phyloP scores from a whole-genome alignment of 2,113 vertebrate genomes.

The Ammodytes marinus region DNA sequence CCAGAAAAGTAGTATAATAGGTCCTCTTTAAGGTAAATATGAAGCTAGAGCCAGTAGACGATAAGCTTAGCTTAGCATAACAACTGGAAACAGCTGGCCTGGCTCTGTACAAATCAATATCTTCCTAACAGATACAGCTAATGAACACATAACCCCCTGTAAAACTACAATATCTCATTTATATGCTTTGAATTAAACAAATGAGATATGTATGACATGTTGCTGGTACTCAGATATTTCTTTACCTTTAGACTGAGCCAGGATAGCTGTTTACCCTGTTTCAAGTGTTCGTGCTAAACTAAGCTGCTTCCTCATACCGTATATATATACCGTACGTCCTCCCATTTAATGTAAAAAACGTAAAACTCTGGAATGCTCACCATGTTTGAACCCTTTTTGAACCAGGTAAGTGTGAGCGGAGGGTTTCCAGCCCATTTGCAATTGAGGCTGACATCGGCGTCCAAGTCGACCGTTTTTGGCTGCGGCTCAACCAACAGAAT shows the following conservation, averaged over 20 bases:
- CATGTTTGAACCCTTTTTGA: slow-evolving; percentile 97
- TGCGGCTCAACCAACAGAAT: slow-evolving; percentile 95
- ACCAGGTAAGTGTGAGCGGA: slow-evolving; percentile 97
- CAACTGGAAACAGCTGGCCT: background rate
- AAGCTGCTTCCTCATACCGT: too few species aligned
- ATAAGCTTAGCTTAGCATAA: background rate
- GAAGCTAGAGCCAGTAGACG: background rate
- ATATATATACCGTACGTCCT: background rate
- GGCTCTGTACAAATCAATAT: background rate
- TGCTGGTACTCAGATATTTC: background rate
- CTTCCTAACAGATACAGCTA: too few species aligned
- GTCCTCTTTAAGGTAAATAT: background rate
- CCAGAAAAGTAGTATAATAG: too few species aligned
- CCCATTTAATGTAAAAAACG: too few species aligned
- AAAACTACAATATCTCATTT: background rate
- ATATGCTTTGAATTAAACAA: background rate
- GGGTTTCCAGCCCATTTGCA: slow-evolving; percentile 97
- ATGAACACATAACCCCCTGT: background rate
- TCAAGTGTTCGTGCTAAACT: too few species aligned
- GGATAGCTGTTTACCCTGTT: too few species aligned
- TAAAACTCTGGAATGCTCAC: slow-evolving; percentile 71
- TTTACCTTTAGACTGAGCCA: background rate
- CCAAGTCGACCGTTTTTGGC: slow-evolving; percentile 90
- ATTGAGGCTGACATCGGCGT: slow-evolving; percentile 93
- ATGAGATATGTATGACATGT: background rate